Evolutionary conservation across 1,140 invertebrate genomes (phyloP).

Genomic region (Chymomyza costata): DNA sequence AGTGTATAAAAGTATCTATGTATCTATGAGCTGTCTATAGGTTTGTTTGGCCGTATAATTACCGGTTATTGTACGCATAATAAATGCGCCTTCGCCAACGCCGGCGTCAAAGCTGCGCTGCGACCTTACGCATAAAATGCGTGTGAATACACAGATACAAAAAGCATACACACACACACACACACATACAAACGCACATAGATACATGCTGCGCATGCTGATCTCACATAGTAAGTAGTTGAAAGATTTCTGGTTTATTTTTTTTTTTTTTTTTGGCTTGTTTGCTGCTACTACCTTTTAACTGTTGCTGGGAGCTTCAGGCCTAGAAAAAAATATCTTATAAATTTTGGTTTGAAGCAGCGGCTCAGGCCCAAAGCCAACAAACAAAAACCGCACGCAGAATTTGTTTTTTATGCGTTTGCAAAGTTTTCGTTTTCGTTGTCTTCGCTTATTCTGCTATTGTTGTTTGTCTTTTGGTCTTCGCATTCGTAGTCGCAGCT

Average conservation of each 20-base stretch:
- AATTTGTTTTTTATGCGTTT: constrained; percentile 72
- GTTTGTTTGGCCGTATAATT: constrained; percentile 52
- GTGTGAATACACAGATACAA: constrained; percentile 33
- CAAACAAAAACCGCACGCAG: constrained; percentile 42
- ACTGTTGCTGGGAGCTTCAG: constrained; percentile 36
- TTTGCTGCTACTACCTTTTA: too few relatives aligned
- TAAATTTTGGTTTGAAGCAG: constrained; percentile 26
- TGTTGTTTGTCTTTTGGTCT: constrained; percentile 32
- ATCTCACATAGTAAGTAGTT: constrained; percentile 40
- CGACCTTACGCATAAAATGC: constrained; percentile 68
- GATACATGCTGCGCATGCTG: constrained; percentile 52
- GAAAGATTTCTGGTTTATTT: constrained; percentile 18
- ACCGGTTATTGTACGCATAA: constrained; percentile 61
- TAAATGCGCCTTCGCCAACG: constrained; percentile 24
- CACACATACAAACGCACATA: constrained; percentile 20
- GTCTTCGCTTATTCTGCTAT: constrained; percentile 13
- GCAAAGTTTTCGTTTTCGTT: constrained; percentile 65
- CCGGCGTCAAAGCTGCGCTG: constrained; percentile 34
- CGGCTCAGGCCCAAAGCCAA: constrained; percentile 20
- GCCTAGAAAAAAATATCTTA: constrained; percentile 14
- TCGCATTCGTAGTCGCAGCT: constrained; percentile 37
- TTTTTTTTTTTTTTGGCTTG: too few relatives aligned
- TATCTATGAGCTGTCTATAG: neutral
- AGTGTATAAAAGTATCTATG: constrained; percentile 1
- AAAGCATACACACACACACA: constrained; percentile 19